A percentile compares a stretch with the other conserved stretches of the same genome.
These are phyloP conservation scores for Aphaenogaster ashmeadi DNA, from an alignment of 1,140 invertebrate species.

Conservation along the genomic window DNA sequence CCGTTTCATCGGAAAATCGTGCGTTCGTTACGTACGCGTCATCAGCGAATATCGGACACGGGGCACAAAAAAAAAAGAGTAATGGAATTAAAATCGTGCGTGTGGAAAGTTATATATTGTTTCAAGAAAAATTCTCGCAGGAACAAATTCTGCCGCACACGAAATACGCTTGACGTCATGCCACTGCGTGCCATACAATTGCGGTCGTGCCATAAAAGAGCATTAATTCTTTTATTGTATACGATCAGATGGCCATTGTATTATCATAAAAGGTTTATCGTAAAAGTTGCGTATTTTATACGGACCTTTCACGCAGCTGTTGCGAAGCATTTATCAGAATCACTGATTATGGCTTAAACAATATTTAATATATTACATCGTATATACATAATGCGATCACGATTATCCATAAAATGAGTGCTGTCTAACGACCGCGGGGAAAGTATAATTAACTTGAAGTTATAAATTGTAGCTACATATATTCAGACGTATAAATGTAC, in stretches of 20 bases:
- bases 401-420: neutral
- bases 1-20: conserved; percentile 36
- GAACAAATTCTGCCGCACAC: neutral
- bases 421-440: neutral
- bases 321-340: neutral
- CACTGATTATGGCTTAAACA: neutral
- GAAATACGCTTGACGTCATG: neutral
- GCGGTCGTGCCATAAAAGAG: neutral
- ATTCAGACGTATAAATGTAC: neutral
- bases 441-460: neutral
- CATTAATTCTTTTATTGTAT: neutral
- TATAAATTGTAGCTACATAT: neutral
- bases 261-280: conserved; percentile 22
- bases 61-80: neutral
- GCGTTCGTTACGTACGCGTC: conserved; percentile 18
- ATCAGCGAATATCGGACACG: conserved; percentile 23
- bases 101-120: conserved; percentile 16
- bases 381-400: conserved; percentile 8
- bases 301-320: neutral
- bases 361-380: neutral
- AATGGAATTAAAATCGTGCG: conserved; percentile 35
- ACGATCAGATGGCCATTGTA: neutral
- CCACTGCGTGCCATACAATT: too few species aligned
- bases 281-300: neutral
- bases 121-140: neutral